Percentiles rank a stretch among this genome's conserved stretches.
Conservation (phyloP, 2,888 invertebrate species). For the Aethes cnicana region DNA sequence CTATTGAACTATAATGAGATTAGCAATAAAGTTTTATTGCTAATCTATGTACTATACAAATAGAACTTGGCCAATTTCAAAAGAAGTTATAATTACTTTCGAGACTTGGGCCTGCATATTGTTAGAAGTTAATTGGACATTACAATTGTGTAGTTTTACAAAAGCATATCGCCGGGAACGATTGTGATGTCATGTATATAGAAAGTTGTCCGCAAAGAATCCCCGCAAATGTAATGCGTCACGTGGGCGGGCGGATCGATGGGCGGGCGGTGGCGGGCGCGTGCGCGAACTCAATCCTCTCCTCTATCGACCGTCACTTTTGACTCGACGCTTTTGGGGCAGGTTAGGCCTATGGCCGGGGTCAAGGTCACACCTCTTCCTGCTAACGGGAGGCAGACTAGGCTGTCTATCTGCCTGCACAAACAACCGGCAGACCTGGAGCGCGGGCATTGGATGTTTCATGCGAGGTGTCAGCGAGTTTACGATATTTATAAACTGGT, state of each 20-base stretch:
- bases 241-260: conserved; percentile 79
- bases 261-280: conserved; percentile 62
- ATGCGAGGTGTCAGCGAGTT: too few relatives aligned
- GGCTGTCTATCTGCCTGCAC: conserved; percentile 20
- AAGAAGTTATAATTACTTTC: neutral
- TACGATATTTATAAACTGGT: too few relatives aligned
- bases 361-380: conserved; percentile 79
- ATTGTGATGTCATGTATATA: conserved; percentile 43
- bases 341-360: conserved; percentile 81
- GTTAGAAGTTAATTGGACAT: neutral
- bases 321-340: conserved; percentile 78
- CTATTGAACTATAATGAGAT: too few relatives aligned
- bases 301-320: conserved; percentile 75
- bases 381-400: conserved; percentile 39
- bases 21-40: neutral
- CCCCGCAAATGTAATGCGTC: conserved; percentile 79
- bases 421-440: neutral
- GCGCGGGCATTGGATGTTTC: neutral
- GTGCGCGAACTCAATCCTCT: conserved; percentile 69
- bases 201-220: conserved; percentile 69
- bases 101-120: neutral
- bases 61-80: neutral
- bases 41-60: neutral
- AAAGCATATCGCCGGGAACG: conserved; percentile 29
- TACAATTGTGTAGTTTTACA: conserved; percentile 1